Conservation (phyloP, 2,888 invertebrate genomes). For the Thera britannica region DNA sequence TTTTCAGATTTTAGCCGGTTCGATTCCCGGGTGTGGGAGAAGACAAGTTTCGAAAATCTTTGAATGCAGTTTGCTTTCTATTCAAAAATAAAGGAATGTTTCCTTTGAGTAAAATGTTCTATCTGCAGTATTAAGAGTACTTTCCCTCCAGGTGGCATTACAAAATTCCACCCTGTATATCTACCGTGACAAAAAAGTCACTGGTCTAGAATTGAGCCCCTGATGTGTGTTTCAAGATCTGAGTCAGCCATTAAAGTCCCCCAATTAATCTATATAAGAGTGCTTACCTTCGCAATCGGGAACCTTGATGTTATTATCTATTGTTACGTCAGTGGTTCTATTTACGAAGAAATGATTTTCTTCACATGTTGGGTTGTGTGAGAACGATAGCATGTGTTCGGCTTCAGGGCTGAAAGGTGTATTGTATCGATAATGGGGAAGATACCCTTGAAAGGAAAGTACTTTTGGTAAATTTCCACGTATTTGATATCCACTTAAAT, state of each 20-base stretch:
- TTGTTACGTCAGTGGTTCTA: slow-evolving; percentile 32
- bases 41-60: too few species aligned
- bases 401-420: slow-evolving; percentile 23
- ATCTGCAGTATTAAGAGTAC: too few species aligned
- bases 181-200: too few species aligned
- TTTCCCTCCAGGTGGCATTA: too few species aligned
- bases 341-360: slow-evolving; percentile 35
- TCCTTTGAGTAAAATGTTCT: too few species aligned
- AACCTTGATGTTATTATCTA: slow-evolving; percentile 27
- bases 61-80: too few species aligned
- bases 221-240: neutral
- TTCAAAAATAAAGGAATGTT: too few species aligned
- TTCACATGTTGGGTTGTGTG: slow-evolving; percentile 36
- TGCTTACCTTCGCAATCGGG: slow-evolving; percentile 17
- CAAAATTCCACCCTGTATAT: too few species aligned
- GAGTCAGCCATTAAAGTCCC: slow-evolving; percentile 1
- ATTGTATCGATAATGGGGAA: slow-evolving; percentile 1
- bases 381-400: slow-evolving; percentile 36
- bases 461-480: slow-evolving; percentile 13
- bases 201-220: too few species aligned
- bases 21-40: too few species aligned
- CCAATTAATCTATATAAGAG: slow-evolving; percentile 21
- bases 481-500: slow-evolving; percentile 2
- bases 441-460: slow-evolving; percentile 23
- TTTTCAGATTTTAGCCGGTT: too few species aligned